These are phyloP conservation scores for Ariopsis seemanni DNA, from an alignment of 2,113 vertebrate species.

Conservation along the genomic window DNA sequence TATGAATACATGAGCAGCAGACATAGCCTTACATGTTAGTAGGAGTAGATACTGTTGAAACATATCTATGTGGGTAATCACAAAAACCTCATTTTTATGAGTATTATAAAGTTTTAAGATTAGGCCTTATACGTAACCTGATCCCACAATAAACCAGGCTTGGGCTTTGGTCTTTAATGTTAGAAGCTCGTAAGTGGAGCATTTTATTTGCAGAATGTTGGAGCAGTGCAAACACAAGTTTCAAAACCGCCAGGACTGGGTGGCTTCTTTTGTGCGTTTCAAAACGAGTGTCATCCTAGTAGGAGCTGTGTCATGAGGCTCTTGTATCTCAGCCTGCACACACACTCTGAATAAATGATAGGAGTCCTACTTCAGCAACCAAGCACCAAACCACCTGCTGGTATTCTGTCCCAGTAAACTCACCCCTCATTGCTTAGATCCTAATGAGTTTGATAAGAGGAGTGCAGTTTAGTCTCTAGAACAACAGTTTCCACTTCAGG, in stretches of 20 bases:
- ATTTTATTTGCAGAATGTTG: background rate
- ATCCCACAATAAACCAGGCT: background rate
- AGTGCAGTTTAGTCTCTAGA: background rate
- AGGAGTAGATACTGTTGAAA: background rate
- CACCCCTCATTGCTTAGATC: background rate
- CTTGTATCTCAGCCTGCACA: constrained; percentile 35
- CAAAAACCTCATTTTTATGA: background rate
- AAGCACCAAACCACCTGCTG: constrained; percentile 35
- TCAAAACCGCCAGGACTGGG: background rate
- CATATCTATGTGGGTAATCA: background rate
- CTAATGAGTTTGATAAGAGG: background rate
- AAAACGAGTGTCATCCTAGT: constrained; percentile 47
- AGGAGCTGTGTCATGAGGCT: constrained; percentile 32
- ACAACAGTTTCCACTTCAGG: background rate
- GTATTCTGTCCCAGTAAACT: constrained; percentile 14
- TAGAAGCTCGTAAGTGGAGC: background rate
- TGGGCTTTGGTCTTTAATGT: no score
- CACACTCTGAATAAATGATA: constrained; percentile 61
- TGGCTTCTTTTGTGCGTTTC: constrained; percentile 28
- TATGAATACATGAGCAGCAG: background rate
- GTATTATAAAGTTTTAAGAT: background rate
- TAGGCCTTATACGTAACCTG: no score
- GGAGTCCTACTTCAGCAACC: constrained; percentile 52
- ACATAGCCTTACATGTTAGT: background rate
- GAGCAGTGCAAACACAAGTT: background rate